Evolutionary conservation across 1,140 invertebrate species (phyloP), one percentile per base, ranked within the genome.

Genomic region (Eubasilissa regina): DNA sequence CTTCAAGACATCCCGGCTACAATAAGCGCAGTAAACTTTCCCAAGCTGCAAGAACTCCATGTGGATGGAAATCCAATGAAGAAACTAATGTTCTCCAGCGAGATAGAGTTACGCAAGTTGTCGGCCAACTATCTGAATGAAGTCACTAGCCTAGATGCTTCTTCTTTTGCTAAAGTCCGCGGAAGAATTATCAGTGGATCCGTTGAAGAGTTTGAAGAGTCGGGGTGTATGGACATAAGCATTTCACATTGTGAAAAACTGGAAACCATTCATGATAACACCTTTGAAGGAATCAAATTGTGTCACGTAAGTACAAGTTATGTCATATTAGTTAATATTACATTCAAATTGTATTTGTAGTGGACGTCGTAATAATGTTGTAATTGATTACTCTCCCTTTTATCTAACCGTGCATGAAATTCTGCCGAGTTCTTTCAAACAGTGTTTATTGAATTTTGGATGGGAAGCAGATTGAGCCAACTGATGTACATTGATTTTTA

Each of bases 41-140:
- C 88, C 0, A 85, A 85, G 82, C 85, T 89, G 79, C 84, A 87
- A 75, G 86, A 87, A 25, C 81, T 89, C 6, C 70, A 84, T 21
- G 79, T 89, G 56, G 88, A 89, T 80, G 88, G 88, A 25, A 89
- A 89, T 80, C 87, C 87, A 4, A 83, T 90, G 19, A 84, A 84
- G 21, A 84, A 78, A 17, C 84, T 90, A 80, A 86, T 86, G 74
- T 89, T 90, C 73, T 86, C 88, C 81, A 87, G 88, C 51, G 86
- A 87, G 19, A 80, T 88, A n/a, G 84, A 85, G 8, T 48, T 90
- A 25, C 86, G 84, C 68, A 86, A 73, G 83, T 81, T 90, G 64
- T 87, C 86, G 43, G 85, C 88, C 84, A 89, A 86, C 53, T 85
- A 87, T 66, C 80, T 90, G 80, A 81, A 81, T 45, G 84, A 81